Base-by-base conservation (phyloP, 2,888 invertebrate genomes). In the Phytoseiulus persimilis region DNA sequence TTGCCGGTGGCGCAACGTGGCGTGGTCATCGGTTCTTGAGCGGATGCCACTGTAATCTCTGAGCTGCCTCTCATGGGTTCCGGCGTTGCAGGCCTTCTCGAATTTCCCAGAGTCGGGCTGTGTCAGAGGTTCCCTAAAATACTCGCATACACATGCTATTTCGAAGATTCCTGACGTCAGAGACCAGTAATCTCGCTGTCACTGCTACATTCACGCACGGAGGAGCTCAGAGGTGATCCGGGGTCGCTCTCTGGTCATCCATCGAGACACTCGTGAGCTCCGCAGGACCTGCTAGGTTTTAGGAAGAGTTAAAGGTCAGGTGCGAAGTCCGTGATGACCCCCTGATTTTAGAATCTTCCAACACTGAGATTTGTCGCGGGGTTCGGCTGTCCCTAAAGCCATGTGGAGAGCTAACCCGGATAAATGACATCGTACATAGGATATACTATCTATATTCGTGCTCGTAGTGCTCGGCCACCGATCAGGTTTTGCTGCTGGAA, bases 221-320 rank as follows among this genome's bases (percentile, higher is more conserved):
- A 46, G 46, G 9, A 46, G n/a, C 14, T 46, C 46, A 46, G 6
- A 6, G 46, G 6, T 46, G 9, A 14, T 6, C 46, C 6, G 46
- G 14, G 46, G 14, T 46, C 46, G 46, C n/a, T n/a, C n/a, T n/a
- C n/a, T n/a, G n/a, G n/a, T n/a, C n/a, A n/a, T n/a, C n/a, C n/a
- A n/a, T n/a, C n/a, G n/a, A n/a, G n/a, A n/a, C n/a, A n/a, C n/a
- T n/a, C n/a, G n/a, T n/a, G n/a, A n/a, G n/a, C n/a, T n/a, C n/a
- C n/a, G n/a, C n/a, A n/a, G n/a, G n/a, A 14, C 14, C 14, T 14
- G 9, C 46, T 46, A 46, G 65, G 2, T 33, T 87, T 45, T 87
- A 28, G 87, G 87, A 45, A 87, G 87, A 87, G 33, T 87, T 87
- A 87, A 87, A 87, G 87, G 87, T 87, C 87, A 87, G 87, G 87